Conservation (phyloP, 2,113 vertebrate genomes). For the Triplophysa dalaica region DNA sequence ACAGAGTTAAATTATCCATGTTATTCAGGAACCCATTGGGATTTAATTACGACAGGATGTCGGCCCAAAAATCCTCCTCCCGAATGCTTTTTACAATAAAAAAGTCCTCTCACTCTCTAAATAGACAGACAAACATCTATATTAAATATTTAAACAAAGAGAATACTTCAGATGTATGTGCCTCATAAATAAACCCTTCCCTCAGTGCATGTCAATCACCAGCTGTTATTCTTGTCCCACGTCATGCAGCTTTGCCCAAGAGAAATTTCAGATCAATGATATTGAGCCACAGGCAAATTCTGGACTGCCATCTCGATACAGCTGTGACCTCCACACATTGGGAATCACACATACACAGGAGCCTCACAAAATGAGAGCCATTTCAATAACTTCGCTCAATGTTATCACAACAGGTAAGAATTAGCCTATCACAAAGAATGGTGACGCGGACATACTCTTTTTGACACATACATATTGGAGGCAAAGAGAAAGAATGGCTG, state of each 20-base stretch:
- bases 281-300: conserved; percentile 59
- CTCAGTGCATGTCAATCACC: conserved; percentile 57
- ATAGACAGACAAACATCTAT: not conserved
- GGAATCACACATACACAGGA: conserved; percentile 10
- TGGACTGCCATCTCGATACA: conserved; percentile 52
- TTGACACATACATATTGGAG: not conserved
- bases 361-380: not conserved
- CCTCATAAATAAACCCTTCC: conserved; percentile 46
- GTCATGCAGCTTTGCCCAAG: conserved; percentile 58
- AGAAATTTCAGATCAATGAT: conserved; percentile 59
- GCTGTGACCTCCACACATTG: conserved; percentile 43
- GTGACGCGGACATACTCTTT: not conserved
- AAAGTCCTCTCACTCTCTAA: not conserved
- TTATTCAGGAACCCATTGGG: not conserved
- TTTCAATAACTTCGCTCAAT: not conserved
- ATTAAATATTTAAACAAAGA: not conserved
- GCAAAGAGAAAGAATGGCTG: not conserved
- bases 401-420: not conserved
- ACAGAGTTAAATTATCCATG: conserved; percentile 23
- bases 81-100: no score
- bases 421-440: not conserved
- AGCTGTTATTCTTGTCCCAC: conserved; percentile 64
- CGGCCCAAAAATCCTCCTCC: not conserved
- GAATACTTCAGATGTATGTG: conserved; percentile 12
- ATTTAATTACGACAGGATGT: not conserved